Evolutionary conservation across 2,888 invertebrate genomes (phyloP).

Genomic region (Atethmia centrago): DNA sequence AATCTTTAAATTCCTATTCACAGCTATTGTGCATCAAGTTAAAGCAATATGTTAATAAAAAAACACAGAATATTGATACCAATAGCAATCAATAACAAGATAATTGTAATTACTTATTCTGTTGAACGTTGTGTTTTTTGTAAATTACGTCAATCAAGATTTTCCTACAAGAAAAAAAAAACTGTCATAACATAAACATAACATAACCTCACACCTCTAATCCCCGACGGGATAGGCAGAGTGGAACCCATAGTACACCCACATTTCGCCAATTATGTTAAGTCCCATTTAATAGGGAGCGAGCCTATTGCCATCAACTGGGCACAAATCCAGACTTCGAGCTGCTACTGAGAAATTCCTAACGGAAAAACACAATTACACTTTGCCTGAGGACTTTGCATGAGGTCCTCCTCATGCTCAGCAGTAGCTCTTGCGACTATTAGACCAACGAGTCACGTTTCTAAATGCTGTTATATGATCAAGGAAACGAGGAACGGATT

Average conservation of each 20-base stretch:
- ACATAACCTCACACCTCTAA: not conserved
- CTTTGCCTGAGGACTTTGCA: too few relatives aligned
- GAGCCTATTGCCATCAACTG: not conserved
- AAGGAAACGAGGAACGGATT: not conserved
- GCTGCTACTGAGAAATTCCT: not conserved
- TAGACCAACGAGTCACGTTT: not conserved
- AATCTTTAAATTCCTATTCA: conserved; percentile 43
- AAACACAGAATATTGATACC: conserved; percentile 2
- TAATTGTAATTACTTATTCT: not conserved
- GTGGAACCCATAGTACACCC: not conserved
- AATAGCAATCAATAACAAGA: conserved; percentile 5
- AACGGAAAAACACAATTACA: not conserved
- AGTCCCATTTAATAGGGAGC: not conserved
- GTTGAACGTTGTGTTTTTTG: not conserved
- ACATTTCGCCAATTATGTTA: not conserved
- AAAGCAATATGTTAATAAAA: too few relatives aligned
- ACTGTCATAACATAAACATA: not conserved
- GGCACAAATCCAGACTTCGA: not conserved
- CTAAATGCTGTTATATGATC: not conserved
- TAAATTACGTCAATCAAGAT: not conserved
- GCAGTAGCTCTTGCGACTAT: not conserved
- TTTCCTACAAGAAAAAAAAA: not conserved
- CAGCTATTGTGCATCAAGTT: conserved; percentile 44
- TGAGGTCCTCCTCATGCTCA: too few relatives aligned
- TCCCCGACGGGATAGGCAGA: not conserved